Evolutionary conservation across 2,797 vertebrate species (phyloP).

Genomic region (Sphaeramia orbicularis): DNA sequence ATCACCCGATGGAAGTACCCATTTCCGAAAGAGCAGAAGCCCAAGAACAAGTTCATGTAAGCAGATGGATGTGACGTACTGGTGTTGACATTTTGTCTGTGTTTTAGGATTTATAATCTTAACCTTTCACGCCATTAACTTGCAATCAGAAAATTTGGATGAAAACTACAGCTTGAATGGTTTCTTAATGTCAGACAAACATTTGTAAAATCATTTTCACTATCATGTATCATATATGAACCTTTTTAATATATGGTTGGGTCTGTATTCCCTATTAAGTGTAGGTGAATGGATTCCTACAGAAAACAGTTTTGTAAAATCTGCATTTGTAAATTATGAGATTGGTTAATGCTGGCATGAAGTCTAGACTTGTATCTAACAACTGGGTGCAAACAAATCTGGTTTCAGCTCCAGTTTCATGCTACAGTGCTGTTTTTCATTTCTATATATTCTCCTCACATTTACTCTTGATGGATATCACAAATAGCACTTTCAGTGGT

Average conservation of each 20-base stretch:
- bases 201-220: too few relatives aligned
- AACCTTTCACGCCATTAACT: not conserved
- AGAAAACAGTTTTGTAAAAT: conserved; percentile 1
- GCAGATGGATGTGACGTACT: conserved; percentile 43
- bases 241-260: conserved; percentile 25
- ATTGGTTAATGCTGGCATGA: conserved; percentile 35
- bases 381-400: conserved; percentile 5
- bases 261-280: conserved; percentile 15
- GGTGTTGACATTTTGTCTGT: not conserved
- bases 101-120: not conserved
- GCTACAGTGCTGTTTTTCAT: conserved; percentile 19
- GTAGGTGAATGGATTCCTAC: not conserved
- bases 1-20: conserved; percentile 99
- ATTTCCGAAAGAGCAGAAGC: conserved; percentile 94
- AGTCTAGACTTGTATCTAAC: conserved; percentile 33
- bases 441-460: conserved; percentile 33
- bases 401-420: conserved; percentile 43
- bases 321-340: conserved; percentile 6
- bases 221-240: too few relatives aligned
- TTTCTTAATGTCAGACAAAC: too few relatives aligned
- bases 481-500: conserved; percentile 37
- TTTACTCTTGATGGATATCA: conserved; percentile 44
- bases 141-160: too few relatives aligned
- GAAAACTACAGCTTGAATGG: too few relatives aligned
- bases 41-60: conserved; percentile 97